Percentiles rank a stretch among this genome's conserved stretches.
Evolutionary conservation across 30 jellyfish, hydroid and myxozoan species (phyloP).

Genomic region (Aurelia aurita complex sp. Pacific): DNA sequence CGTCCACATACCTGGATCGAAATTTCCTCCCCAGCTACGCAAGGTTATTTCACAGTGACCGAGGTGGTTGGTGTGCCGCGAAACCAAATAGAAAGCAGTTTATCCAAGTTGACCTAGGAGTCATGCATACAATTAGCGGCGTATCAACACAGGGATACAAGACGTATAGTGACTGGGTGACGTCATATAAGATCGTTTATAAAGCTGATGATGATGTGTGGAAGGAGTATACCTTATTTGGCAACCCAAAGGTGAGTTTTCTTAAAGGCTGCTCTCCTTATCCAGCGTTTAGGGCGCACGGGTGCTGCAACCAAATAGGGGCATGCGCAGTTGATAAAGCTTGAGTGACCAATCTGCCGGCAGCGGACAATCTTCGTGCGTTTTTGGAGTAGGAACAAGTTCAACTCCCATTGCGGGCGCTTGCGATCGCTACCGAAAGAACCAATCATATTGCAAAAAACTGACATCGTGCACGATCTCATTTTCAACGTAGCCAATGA

Average conservation of each 20-base stretch:
- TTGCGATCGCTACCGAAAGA: too few species aligned
- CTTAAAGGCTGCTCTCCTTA: too few species aligned
- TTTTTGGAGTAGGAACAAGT: too few species aligned
- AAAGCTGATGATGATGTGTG: conserved; percentile 64
- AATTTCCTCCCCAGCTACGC: conserved; percentile 78
- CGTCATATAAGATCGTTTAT: conserved; percentile 65
- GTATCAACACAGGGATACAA: conserved; percentile 93
- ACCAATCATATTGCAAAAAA: too few species aligned
- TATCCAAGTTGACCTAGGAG: conserved; percentile 76
- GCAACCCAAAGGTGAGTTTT: conserved; percentile 63
- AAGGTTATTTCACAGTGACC: conserved; percentile 47
- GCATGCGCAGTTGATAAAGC: too few species aligned
- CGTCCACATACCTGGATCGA: conserved; percentile 81
- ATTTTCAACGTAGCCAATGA: too few species aligned
- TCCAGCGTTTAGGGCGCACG: too few species aligned
- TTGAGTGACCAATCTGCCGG: too few species aligned
- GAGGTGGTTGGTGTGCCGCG: conserved; percentile 94
- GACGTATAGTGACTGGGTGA: conserved; percentile 81
- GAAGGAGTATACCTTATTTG: conserved; percentile 66
- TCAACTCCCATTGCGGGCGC: too few species aligned
- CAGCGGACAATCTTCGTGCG: too few species aligned
- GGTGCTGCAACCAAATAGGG: too few species aligned
- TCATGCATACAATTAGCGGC: conserved; percentile 70
- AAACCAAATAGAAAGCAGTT: conserved; percentile 59
- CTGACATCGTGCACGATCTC: too few species aligned